Percentiles rank a stretch among this genome's conserved stretches.
phyloP scores from a whole-genome alignment of 1,140 invertebrate species.

The Bombus haemorrhoidalis region DNA sequence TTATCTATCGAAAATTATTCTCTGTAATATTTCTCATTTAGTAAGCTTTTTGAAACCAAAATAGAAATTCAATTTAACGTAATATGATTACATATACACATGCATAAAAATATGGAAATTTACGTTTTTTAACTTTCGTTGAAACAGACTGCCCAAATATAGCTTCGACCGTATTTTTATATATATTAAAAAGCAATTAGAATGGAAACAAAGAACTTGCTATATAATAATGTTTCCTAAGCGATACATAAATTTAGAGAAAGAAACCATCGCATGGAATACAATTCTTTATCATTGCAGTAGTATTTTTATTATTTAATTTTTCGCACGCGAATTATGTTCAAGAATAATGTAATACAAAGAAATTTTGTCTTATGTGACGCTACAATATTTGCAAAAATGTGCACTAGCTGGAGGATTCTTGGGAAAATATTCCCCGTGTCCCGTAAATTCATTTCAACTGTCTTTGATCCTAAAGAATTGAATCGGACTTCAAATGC shows the following conservation, averaged over 20 bases:
- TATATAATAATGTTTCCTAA: neutral
- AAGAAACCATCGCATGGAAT: neutral
- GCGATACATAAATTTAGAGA: neutral
- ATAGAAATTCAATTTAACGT: no score
- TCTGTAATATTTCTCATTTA: no score
- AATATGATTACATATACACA: no score
- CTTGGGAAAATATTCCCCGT: conserved; percentile 18
- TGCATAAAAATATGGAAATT: no score
- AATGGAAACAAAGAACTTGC: no score
- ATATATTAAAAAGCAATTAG: no score
- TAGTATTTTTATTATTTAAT: neutral
- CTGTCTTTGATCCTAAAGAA: conserved; percentile 42
- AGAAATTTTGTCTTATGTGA: neutral
- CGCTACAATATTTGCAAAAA: neutral
- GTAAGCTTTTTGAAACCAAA: no score
- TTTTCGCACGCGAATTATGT: neutral
- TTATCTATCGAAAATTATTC: no score
- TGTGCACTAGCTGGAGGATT: neutral
- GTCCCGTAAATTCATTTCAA: conserved; percentile 36
- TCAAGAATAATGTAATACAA: neutral
- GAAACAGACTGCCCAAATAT: no score
- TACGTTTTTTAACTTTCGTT: no score
- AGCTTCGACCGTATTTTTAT: no score
- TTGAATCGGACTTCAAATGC: conserved; percentile 39
- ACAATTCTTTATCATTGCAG: neutral